A percentile compares a stretch with the other conserved stretches of the same genome.
Evolutionary conservation across 2,888 invertebrate genomes (phyloP).

Genomic region (Meloe dianella): DNA sequence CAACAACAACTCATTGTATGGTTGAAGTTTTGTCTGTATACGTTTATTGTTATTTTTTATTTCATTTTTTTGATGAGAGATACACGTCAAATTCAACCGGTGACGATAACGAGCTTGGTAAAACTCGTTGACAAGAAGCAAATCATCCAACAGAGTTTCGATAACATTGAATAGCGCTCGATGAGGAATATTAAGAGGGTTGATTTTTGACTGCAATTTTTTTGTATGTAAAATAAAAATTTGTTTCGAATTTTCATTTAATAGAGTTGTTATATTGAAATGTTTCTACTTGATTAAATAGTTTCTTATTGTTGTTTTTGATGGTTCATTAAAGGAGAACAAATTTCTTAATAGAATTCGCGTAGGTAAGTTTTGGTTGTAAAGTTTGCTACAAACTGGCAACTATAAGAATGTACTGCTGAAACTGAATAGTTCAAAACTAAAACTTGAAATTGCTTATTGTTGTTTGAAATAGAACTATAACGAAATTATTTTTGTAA

Average conservation of each 20-base stretch:
- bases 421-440: not conserved
- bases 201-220: not conserved
- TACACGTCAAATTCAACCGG: constrained; percentile 1
- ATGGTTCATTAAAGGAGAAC: not conserved
- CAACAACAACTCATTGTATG: not conserved
- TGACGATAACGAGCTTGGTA: constrained; percentile 1
- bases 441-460: not conserved
- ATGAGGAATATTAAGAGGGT: not conserved
- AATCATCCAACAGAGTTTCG: not conserved
- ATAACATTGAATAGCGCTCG: not conserved
- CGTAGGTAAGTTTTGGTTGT: not conserved
- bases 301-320: not conserved
- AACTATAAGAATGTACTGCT: not conserved
- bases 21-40: not conserved
- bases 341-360: not conserved
- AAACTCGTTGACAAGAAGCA: not conserved
- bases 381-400: not conserved
- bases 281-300: not conserved
- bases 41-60: not conserved
- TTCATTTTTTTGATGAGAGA: not conserved
- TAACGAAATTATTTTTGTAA: not conserved
- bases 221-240: not conserved
- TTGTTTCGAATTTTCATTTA: not conserved
- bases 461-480: not conserved
- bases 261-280: not conserved